Conservation (phyloP, 2,797 vertebrate genomes). For the Erpetoichthys calabaricus region DNA sequence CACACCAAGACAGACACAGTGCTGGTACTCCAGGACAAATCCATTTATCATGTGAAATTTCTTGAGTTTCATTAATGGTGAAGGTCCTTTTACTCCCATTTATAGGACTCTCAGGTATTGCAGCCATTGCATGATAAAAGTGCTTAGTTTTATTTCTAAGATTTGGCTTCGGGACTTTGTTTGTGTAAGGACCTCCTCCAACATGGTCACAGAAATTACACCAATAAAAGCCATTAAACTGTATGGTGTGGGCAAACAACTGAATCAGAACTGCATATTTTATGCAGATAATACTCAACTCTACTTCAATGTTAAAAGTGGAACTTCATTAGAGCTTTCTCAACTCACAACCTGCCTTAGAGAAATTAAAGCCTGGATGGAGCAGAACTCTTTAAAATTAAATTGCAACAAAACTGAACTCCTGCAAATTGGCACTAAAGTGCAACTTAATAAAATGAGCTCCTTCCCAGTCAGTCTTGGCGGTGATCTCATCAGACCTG, state of each 20-base stretch:
- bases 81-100: slow-evolving; percentile 11
- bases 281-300: too few relatives aligned
- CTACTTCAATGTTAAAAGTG: too few relatives aligned
- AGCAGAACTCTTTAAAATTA: too few relatives aligned
- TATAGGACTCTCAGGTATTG: slow-evolving; percentile 8
- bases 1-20: slow-evolving; percentile 2
- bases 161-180: slow-evolving; percentile 6
- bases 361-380: too few relatives aligned
- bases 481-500: too few relatives aligned
- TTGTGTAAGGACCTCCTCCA: slow-evolving; percentile 12
- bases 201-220: slow-evolving; percentile 14
- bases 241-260: slow-evolving; percentile 11
- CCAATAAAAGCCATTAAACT: slow-evolving; percentile 11
- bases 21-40: slow-evolving; percentile 2
- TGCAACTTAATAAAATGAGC: too few relatives aligned
- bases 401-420: too few relatives aligned
- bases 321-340: too few relatives aligned
- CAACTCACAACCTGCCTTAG: too few relatives aligned
- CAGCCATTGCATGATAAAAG: slow-evolving; percentile 9
- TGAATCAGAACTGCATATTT: slow-evolving; percentile 13
- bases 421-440: too few relatives aligned
- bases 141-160: slow-evolving; percentile 5
- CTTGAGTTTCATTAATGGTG: slow-evolving; percentile 6
- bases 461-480: too few relatives aligned
- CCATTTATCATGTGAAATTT: slow-evolving; percentile 10